Evolutionary conservation across 2,888 invertebrate species (phyloP), one percentile per base, ranked within the genome.

Genomic region (Lottia scabra): DNA sequence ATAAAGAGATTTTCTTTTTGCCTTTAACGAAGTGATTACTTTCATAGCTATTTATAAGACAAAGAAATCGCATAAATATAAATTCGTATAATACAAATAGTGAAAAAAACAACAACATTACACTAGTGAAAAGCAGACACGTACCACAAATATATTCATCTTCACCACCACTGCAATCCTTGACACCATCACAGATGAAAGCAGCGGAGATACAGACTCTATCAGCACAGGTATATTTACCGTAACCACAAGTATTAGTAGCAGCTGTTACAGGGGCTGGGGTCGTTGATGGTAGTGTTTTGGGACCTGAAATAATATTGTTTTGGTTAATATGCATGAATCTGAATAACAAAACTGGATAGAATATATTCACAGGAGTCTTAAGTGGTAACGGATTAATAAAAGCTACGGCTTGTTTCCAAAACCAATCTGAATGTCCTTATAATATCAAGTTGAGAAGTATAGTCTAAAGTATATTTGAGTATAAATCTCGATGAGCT

Each of bases 151-250:
- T 45, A 26, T 68, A 68, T 78, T 85, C 85, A 75, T 85, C 85
- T 19, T 78, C 75, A 2, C 76, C 74, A 64, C 84, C 83, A 3
- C 65, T 48, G 74, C 85, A 85, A 65, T 85, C 85, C 0, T 30
- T 45, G 0, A 83, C 75, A 12, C 80, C 80, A 72, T 85, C 84
- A 83, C 85, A 85, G 44, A 77, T 74, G 43, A 78, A 70, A n/a
- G 80, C 70, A 10, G 76, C 82, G 1, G 81, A 69, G 15, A 84
- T 78, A 78, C 85, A 85, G 38, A 77, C 68, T 10, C 76, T 77
- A 62, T 63, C 65, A 38, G 48, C 70, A 74, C 84, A 84, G 63
- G 72, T 72, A 73, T 81, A 82, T 70, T 79, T 77, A 5, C 78
- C 79, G 6, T 65, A 43, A 12, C 73, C 75, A 75, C 85, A 85